A percentile compares a stretch with the other conserved stretches of the same genome.
phyloP scores from a whole-genome alignment of 2,113 vertebrate genomes.

The Xenus cinereus region DNA sequence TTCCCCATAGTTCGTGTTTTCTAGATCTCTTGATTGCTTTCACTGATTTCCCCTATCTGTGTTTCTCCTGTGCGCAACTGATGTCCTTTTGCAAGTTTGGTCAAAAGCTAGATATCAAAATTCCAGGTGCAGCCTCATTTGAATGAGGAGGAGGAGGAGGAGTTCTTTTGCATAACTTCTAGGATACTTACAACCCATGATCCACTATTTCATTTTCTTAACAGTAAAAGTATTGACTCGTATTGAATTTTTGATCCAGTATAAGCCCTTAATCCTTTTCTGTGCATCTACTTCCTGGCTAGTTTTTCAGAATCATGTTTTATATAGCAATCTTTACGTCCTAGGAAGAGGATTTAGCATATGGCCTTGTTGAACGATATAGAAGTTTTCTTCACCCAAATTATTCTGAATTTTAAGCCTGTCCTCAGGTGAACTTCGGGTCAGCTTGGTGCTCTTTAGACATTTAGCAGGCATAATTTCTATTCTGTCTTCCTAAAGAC shows the following conservation, averaged over 20 bases:
- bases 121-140: neutral
- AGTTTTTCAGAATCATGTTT: neutral
- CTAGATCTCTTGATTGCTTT: neutral
- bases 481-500: neutral
- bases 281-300: neutral
- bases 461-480: neutral
- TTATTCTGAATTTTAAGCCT: neutral
- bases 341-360: neutral
- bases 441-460: neutral
- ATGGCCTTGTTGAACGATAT: neutral
- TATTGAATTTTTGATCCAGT: neutral
- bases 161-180: neutral
- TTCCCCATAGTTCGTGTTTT: neutral
- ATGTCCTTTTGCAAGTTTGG: neutral
- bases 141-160: neutral
- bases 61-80: neutral
- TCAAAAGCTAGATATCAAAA: neutral
- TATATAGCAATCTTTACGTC: neutral
- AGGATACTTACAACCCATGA: fast-evolving
- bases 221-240: neutral
- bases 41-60: neutral
- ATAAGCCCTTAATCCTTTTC: neutral
- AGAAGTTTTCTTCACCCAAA: neutral
- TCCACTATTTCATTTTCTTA: neutral
- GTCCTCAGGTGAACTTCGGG: neutral